Evolutionary conservation across 1,140 invertebrate genomes (phyloP), one percentile per base, ranked within the genome.

Genomic region (Halyomorpha halys): DNA sequence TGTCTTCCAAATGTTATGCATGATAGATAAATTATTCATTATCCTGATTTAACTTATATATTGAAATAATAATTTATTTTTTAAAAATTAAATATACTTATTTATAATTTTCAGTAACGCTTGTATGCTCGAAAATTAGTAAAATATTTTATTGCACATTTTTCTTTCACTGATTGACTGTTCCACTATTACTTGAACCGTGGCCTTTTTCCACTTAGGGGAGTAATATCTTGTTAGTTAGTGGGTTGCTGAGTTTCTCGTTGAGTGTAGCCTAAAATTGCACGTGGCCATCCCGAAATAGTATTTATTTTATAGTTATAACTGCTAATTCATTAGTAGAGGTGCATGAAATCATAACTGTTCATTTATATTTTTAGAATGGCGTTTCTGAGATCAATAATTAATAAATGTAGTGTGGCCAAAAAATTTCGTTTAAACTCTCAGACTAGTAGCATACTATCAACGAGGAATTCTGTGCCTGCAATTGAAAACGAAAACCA

Each of bases 301-400:
- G 6, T 39, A 39, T 39, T 39, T 39, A 39, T 39, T 39, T 11
- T 39, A 39, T 1, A 39, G 34, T 39, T 39, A 39, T 39, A 39
- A 11, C 11, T 39, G 11, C 4, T 13, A 13, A 6, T 39, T 39
- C 6, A 39, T 13, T 39, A 11, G 5, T 13, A 39, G 34, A 39
- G 13, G 6, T 39, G 34, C 11, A 11, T 39, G 13, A 39, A 39
- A 39, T 39, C 1, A 39, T 39, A 39, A 39, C 6, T 39, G 5
- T 39, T 39, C 18, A 18, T 16, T 56, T 56, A 56, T 23, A 21
- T 23, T 56, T 16, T n/a, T 65, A 65, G 64, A 60, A 77, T 77
- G 76, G 76, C 76, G 72, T 77, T 77, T 75, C 71, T 77, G 72
- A 73, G 74, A 70, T 70, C 73, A 67, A 70, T 74, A 64, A 65